Percentiles rank a stretch among this genome's conserved stretches.
These are phyloP conservation scores for Emydocephalus ijimae DNA, from an alignment of 2,113 vertebrate species.

Conservation along the genomic window DNA sequence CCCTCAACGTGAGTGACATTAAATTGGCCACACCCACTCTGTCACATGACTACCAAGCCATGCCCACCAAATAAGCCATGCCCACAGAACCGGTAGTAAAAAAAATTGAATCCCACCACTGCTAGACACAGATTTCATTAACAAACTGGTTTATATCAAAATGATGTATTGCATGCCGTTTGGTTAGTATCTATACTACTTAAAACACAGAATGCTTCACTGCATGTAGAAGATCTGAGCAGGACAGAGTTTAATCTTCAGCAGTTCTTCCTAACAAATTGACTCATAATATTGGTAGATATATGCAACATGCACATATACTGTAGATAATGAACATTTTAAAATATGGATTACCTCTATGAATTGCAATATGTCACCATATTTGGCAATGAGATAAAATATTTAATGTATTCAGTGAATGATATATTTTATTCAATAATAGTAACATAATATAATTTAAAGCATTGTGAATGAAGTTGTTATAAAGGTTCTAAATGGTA, in stretches of 20 bases:
- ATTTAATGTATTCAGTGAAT: background rate
- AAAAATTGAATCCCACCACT: too few relatives aligned
- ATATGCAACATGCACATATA: background rate
- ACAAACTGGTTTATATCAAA: background rate
- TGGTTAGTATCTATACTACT: background rate
- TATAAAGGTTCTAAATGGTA: background rate
- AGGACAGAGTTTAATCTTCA: background rate
- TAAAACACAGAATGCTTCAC: background rate
- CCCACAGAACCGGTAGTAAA: too few relatives aligned
- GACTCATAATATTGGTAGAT: background rate
- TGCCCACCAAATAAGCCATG: too few relatives aligned
- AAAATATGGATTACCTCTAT: background rate
- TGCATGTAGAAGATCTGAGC: background rate
- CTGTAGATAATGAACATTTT: background rate
- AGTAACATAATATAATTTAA: background rate
- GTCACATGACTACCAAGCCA: too few relatives aligned
- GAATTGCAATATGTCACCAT: background rate
- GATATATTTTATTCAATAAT: background rate
- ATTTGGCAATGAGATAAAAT: background rate
- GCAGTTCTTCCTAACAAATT: background rate
- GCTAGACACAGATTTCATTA: background rate
- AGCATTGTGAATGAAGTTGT: background rate
- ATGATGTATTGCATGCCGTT: background rate
- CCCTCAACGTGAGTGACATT: too few relatives aligned
- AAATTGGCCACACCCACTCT: too few relatives aligned